phyloP scores from a whole-genome alignment of 1,140 invertebrate species.

The Hyphantria cunea region DNA sequence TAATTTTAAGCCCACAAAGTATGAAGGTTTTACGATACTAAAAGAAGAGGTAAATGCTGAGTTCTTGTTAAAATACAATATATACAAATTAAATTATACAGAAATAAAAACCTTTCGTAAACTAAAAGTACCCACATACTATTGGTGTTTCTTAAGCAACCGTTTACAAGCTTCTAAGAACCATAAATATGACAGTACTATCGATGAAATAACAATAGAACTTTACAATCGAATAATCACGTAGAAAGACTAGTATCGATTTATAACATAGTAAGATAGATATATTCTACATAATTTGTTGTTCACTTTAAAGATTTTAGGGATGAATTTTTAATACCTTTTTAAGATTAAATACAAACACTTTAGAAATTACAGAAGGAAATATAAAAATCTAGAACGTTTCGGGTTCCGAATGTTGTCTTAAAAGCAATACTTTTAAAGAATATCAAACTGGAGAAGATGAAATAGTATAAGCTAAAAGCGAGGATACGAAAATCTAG shows the following conservation, averaged over 20 bases:
- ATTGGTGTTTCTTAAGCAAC: no score
- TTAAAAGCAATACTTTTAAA: slow-evolving; percentile 12
- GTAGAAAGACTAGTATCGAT: slow-evolving; percentile 24
- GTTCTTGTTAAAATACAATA: no score
- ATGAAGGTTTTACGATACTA: no score
- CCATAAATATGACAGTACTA: slow-evolving; percentile 2
- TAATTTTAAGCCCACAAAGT: no score
- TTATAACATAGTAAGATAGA: slow-evolving; percentile 21
- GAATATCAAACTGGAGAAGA: slow-evolving; percentile 2
- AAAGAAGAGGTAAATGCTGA: no score
- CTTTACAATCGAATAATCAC: slow-evolving; percentile 21
- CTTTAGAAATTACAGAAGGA: no score
- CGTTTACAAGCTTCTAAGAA: no score
- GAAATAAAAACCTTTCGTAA: no score
- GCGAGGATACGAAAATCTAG: slow-evolving; percentile 4
- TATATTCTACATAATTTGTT: slow-evolving; percentile 14
- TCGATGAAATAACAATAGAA: slow-evolving; percentile 25
- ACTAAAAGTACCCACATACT: no score
- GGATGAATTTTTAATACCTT: background rate
- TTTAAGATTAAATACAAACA: no score
- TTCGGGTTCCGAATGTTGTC: no score
- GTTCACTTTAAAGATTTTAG: slow-evolving; percentile 6
- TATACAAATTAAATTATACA: no score
- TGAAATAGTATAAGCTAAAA: slow-evolving; percentile 18
- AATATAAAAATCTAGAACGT: background rate